phyloP scores from a whole-genome alignment of 1,140 invertebrate genomes.

The Musca vetustissima region DNA sequence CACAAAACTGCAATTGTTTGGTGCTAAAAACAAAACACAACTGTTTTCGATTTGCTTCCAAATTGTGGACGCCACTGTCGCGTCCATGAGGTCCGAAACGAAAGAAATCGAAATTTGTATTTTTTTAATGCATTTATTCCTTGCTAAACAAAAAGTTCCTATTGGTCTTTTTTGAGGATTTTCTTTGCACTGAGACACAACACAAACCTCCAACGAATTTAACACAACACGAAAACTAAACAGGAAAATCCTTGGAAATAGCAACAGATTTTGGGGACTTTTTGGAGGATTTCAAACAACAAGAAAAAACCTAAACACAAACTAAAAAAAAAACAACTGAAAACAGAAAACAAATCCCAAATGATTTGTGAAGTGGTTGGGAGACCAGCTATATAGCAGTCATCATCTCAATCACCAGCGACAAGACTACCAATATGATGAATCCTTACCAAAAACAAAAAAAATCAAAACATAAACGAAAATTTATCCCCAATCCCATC shows the following conservation, averaged over 20 bases:
- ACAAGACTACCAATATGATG: no score
- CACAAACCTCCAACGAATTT: not conserved
- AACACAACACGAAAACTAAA: not conserved
- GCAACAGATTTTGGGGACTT: not conserved
- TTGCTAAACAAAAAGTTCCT: slow-evolving; percentile 13
- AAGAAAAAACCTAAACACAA: no score
- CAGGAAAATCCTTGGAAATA: not conserved
- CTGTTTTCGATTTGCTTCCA: slow-evolving; percentile 15
- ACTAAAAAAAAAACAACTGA: no score
- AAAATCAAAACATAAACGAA: no score
- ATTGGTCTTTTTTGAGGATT: slow-evolving; percentile 6
- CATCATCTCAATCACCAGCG: no score
- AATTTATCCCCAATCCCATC: no score
- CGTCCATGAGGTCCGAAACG: not conserved
- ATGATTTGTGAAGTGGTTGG: no score
- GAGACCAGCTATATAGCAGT: no score
- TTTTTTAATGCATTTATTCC: slow-evolving; percentile 25
- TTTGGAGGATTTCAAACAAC: no score
- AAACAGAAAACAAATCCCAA: no score
- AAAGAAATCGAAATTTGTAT: slow-evolving; percentile 18
- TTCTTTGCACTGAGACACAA: not conserved
- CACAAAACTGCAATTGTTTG: slow-evolving; percentile 6
- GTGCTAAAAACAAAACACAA: slow-evolving; percentile 21
- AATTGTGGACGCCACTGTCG: not conserved
- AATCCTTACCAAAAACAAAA: no score